These are phyloP conservation scores for Tetranychus piercei DNA, from an alignment of 2,888 invertebrate species.

Conservation along the genomic window DNA sequence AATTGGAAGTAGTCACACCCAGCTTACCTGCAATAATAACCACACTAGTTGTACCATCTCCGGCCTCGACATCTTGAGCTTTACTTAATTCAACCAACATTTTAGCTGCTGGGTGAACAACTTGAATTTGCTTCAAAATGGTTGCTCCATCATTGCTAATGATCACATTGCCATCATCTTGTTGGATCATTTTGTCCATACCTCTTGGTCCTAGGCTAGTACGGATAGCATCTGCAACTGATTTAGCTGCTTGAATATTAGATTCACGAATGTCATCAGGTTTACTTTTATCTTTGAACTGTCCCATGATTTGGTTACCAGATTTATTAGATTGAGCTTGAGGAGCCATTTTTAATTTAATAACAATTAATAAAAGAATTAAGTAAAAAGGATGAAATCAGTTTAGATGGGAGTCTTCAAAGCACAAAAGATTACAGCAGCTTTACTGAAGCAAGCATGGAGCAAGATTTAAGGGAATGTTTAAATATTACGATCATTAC, in stretches of 20 bases:
- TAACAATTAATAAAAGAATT: background rate
- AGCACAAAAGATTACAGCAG: background rate
- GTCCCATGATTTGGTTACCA: background rate
- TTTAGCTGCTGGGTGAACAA: constrained; percentile 93
- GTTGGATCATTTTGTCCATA: constrained; percentile 99
- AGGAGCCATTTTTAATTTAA: background rate
- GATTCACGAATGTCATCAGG: constrained; percentile 80
- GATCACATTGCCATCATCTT: constrained; percentile 89
- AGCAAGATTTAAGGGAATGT: background rate
- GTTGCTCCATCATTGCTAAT: constrained; percentile 99
- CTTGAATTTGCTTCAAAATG: constrained; percentile 95
- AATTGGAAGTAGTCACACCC: background rate
- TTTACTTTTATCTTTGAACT: constrained; percentile 43
- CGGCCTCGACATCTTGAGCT: constrained; percentile 96
- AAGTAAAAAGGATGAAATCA: background rate
- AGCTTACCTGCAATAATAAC: constrained; percentile 72
- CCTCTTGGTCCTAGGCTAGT: constrained; percentile 95
- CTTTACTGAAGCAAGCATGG: background rate
- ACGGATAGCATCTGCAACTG: constrained; percentile 93
- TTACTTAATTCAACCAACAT: constrained; percentile 97
- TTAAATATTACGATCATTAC: background rate
- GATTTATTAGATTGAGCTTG: background rate
- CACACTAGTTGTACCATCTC: constrained; percentile 96
- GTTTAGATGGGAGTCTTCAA: background rate
- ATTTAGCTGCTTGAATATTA: constrained; percentile 95